A percentile compares a stretch with the other conserved stretches of the same genome.
phyloP scores from a whole-genome alignment of 1,140 invertebrate species.

The Planococcus citri region DNA sequence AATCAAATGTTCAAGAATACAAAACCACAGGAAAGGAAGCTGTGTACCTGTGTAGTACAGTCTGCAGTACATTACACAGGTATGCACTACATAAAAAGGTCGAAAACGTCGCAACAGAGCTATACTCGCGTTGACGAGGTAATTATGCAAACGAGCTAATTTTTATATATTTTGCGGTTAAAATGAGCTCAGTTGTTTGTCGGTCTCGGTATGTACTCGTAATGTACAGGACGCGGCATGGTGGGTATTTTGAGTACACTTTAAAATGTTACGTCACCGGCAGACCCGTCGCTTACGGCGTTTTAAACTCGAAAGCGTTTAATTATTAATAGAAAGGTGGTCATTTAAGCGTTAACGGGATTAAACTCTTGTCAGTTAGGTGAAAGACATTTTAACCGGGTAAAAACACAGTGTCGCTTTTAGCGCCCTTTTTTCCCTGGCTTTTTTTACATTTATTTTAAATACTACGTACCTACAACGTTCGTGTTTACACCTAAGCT shows the following conservation, averaged over 20 bases:
- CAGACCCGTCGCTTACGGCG: constrained; percentile 4
- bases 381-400: constrained; percentile 1
- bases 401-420: neutral
- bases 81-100: too few relatives aligned
- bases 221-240: too few relatives aligned
- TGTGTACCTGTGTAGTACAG: too few relatives aligned
- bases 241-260: neutral
- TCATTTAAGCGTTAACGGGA: constrained; percentile 6
- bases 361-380: constrained; percentile 7
- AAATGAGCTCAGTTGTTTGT: neutral
- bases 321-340: constrained; percentile 7
- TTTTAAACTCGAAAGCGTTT: constrained; percentile 3
- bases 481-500: neutral
- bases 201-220: too few relatives aligned
- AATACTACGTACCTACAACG: neutral
- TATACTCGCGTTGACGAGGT: neutral
- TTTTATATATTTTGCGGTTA: neutral
- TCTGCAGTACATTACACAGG: too few relatives aligned
- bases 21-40: too few relatives aligned
- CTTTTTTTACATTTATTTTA: too few relatives aligned
- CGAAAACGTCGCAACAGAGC: too few relatives aligned
- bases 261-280: neutral
- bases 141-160: neutral
- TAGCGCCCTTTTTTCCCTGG: neutral
- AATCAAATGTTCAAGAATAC: too few relatives aligned